Evolutionary conservation across 2,113 vertebrate genomes (phyloP).

Genomic region (Dolichotis patagonum): DNA sequence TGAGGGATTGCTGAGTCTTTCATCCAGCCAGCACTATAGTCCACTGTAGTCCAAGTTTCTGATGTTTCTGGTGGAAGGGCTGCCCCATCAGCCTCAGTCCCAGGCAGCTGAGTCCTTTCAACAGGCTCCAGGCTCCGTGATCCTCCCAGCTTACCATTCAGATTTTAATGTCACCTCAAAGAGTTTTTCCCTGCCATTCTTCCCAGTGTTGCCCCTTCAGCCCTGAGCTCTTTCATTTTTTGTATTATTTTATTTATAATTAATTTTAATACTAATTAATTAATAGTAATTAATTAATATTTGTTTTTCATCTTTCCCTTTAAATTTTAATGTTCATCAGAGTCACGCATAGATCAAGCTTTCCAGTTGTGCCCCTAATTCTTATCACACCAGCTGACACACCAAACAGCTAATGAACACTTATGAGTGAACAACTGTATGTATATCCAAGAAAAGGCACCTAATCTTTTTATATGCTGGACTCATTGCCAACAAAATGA

Average conservation of each 20-base stretch:
- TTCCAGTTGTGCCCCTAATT: background rate
- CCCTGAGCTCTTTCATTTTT: background rate
- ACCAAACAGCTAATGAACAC: background rate
- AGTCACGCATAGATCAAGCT: background rate
- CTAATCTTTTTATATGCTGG: background rate
- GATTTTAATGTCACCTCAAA: conserved; percentile 4
- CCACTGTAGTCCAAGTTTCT: too few relatives aligned
- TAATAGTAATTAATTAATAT: background rate
- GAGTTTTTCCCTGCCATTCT: background rate
- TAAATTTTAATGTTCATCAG: background rate
- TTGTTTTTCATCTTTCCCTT: background rate
- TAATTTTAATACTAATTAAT: too few relatives aligned
- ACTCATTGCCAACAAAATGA: background rate
- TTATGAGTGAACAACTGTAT: background rate
- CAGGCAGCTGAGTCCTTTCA: too few relatives aligned
- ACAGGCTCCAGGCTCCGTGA: too few relatives aligned
- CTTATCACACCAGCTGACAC: background rate
- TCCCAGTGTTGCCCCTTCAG: background rate
- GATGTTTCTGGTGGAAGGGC: too few relatives aligned
- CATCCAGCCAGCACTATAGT: too few relatives aligned
- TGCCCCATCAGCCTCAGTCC: too few relatives aligned
- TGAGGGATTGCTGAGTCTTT: too few relatives aligned
- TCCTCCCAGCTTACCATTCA: background rate
- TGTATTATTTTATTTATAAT: background rate
- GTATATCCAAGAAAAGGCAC: background rate